Conservation (phyloP, 2,888 invertebrate species). For the Drosophila borborema region DNA sequence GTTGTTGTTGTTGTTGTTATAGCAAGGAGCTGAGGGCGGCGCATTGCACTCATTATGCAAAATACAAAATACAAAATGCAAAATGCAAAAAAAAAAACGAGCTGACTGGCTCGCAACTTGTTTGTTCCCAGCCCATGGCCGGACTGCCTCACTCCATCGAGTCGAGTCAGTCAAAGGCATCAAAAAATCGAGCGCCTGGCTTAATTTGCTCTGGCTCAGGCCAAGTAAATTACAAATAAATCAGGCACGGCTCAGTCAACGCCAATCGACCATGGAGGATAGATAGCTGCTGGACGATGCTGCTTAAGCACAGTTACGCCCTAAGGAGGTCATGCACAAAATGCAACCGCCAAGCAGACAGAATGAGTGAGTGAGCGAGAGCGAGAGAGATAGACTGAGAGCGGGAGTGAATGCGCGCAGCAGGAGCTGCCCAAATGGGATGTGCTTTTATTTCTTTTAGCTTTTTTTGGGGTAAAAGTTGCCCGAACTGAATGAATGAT, state of each 20-base stretch:
- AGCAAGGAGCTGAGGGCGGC: conserved; percentile 44
- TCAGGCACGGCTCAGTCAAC: conserved; percentile 46
- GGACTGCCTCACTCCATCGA: neutral
- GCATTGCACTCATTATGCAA: conserved; percentile 71
- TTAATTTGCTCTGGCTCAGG: conserved; percentile 49
- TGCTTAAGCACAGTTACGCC: conserved; percentile 78
- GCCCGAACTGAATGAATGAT: conserved; percentile 42
- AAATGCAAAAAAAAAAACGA: neutral
- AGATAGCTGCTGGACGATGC: conserved; percentile 22
- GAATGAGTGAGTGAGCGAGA: no score
- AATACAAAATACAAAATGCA: conserved; percentile 56
- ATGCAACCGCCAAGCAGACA: neutral
- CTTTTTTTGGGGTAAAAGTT: conserved; percentile 56
- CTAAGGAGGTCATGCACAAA: conserved; percentile 71
- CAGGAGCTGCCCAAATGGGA: conserved; percentile 38
- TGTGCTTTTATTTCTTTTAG: conserved; percentile 38
- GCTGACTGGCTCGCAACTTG: conserved; percentile 39
- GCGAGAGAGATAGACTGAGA: neutral
- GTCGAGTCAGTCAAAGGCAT: conserved; percentile 51
- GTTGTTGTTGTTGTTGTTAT: conserved; percentile 5
- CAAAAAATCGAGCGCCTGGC: conserved; percentile 45
- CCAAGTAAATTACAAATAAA: conserved; percentile 61
- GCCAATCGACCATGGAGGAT: conserved; percentile 25
- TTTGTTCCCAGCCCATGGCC: conserved; percentile 39
- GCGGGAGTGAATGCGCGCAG: neutral